Base-by-base conservation (phyloP, 1,140 invertebrate genomes). In the Araneus ventricosus region DNA sequence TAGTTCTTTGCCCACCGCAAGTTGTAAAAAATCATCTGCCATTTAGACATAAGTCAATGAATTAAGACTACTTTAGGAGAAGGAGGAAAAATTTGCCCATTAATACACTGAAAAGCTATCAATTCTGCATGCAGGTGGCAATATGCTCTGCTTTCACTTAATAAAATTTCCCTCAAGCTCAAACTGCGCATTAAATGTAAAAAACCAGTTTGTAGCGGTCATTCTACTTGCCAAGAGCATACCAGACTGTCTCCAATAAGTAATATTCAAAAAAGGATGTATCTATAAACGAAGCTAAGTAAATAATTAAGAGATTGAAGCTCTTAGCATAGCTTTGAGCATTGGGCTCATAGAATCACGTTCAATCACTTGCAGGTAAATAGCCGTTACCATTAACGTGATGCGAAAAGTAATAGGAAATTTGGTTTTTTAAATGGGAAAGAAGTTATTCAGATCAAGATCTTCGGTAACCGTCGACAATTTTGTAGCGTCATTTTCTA, bases 171-270 rank as follows among this genome's bases (percentile, higher is more conserved):
- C 70, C 70, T 75, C 27, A 34, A 37, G 70, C 70, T 75, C 30
- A 14, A 75, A 75, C 70, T 34, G 6, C 6, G 70, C 27, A 75
- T 75, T 37, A 34, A 30, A 30, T 37, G 34, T 37, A 75, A 30
- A 52, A 75, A 75, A 75, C 70, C 70, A 75, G 70, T 75, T 75
- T 37, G 14, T 0, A 34, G 70, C 27, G 70, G 70, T 75, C 70
- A 75, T 75, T 75, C 70, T 75, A 75, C 70, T 30, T 34, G 82
- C 82, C 82, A 84, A 84, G 20, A 57, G 82, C 82, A 27, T 10
- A 27, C 39, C 82, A 84, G 80, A 84, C 80, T 52, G 82, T 45
- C 39, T 45, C 45, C 39, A 57, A 57, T 30, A 14, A 24, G 24
- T 52, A 52, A 45, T 27, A 84, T 84, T 84, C 27, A 75, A 75